Evolutionary conservation across 2,113 vertebrate species (phyloP), one percentile per base, ranked within the genome.

Genomic region (Epinephelus moara): DNA sequence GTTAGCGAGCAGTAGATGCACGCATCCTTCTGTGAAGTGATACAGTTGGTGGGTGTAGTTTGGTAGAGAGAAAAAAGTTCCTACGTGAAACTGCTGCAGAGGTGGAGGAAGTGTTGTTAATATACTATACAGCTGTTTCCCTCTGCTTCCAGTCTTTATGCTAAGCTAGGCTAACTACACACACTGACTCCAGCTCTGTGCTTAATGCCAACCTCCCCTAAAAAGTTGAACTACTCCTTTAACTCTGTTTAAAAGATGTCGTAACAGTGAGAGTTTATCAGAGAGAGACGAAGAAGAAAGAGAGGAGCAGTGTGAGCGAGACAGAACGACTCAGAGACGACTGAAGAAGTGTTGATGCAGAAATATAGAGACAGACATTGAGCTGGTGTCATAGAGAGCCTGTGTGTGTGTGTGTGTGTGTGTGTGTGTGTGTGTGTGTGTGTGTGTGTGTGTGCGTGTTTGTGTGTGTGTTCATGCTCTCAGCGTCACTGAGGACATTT

Each of bases 401-500:
- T 25, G 64, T 18, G 64, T 11, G 73, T 61, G 33, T n/a, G 25
- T 42, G 60, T 47, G 69, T 59, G 61, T 49, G 73, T 52, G 56
- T 70, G 55, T 70, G 69, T 59, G 21, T 66, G 67, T 66, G 50
- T 42, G 50, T 23, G 27, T 12, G 66, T 61, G 74, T 63, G 73
- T 45, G 80, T 60, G 63, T 63, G 71, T 50, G 73, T 52, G 72
- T 55, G 61, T 33, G 30, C 2, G 33, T 33, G 33, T 33, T 0
- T 33, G 33, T 37, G 33, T 37, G 33, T 37, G 5, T 17, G 70
- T 19, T 37, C 33, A 37, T 6, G 33, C 33, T 37, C 33, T 37
- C 25, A 40, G 72, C 19, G 55, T 89, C 86, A 89, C 82, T 92
- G 93, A 86, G 79, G 87, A 88, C 80, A 50, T 83, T 87, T 92